Evolutionary conservation across 2,797 vertebrate species (phyloP).

Genomic region (Spinibarbus caldwelli): DNA sequence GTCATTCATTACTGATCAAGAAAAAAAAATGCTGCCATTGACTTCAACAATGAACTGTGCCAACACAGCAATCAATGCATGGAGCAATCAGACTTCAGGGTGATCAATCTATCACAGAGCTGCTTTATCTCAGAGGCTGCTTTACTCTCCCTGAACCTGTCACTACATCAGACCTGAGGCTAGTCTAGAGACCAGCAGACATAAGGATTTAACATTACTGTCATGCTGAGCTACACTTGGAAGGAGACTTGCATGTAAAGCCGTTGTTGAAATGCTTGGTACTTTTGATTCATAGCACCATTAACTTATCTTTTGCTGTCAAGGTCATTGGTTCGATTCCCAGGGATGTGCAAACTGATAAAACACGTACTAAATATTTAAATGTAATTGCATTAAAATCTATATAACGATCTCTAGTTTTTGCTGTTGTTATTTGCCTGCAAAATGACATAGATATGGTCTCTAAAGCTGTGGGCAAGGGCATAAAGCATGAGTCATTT

Average conservation of each 20-base stretch:
- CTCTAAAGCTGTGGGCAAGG: slow-evolving; percentile 34
- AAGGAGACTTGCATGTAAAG: slow-evolving; percentile 15
- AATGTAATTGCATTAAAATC: background rate
- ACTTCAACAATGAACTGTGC: slow-evolving; percentile 47
- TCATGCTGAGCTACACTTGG: slow-evolving; percentile 37
- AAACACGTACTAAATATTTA: too few species aligned
- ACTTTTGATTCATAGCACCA: slow-evolving; percentile 10
- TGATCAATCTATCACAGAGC: slow-evolving; percentile 58
- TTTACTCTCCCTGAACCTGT: slow-evolving; percentile 54
- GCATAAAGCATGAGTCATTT: slow-evolving; percentile 41
- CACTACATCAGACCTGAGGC: slow-evolving; percentile 38
- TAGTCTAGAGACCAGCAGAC: slow-evolving; percentile 31
- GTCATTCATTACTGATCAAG: slow-evolving; percentile 55
- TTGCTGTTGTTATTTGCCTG: background rate
- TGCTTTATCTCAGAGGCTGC: slow-evolving; percentile 51
- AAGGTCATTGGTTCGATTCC: background rate
- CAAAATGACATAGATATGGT: background rate
- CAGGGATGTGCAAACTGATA: background rate
- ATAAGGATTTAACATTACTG: slow-evolving; percentile 42
- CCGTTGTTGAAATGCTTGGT: background rate
- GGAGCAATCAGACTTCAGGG: slow-evolving; percentile 57
- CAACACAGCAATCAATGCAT: slow-evolving; percentile 58
- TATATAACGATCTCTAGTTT: background rate
- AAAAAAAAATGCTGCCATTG: slow-evolving; percentile 46
- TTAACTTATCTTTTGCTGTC: background rate